Conservation (phyloP, 2,797 vertebrate species). For the Stomatorhinus walkeri region DNA sequence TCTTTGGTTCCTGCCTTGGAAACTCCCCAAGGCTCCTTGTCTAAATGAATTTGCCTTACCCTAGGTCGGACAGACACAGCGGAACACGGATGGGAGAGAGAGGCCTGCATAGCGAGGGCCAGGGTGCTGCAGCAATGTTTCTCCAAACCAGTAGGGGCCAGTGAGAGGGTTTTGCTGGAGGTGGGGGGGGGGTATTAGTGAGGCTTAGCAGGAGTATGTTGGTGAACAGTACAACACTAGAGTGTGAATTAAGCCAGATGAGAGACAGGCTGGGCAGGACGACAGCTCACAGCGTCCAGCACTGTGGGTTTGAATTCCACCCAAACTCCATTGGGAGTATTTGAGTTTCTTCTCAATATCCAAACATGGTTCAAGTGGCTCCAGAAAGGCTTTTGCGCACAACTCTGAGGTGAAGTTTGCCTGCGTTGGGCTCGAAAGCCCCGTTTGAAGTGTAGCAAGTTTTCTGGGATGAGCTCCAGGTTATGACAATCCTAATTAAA, state of each 20-base stretch:
- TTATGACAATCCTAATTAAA: not conserved
- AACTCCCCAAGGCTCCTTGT: not conserved
- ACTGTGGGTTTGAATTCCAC: not conserved
- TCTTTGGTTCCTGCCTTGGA: not conserved
- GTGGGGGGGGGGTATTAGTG: not conserved
- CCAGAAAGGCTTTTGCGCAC: not conserved
- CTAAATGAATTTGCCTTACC: not conserved
- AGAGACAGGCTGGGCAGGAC: not conserved
- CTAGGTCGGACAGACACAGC: not conserved
- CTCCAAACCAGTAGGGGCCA: not conserved
- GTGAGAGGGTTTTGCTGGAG: not conserved
- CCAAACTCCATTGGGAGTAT: not conserved
- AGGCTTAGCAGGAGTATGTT: not conserved
- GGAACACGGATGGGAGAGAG: not conserved
- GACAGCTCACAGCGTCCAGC: not conserved
- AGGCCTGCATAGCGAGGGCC: not conserved
- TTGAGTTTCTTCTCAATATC: not conserved
- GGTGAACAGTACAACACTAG: not conserved
- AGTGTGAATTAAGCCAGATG: conserved; percentile 13
- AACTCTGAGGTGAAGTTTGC: not conserved
- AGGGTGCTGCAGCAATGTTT: not conserved
- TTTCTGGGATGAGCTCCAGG: not conserved
- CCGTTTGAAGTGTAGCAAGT: not conserved
- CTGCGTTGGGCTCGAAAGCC: not conserved
- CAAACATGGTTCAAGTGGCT: not conserved